Conservation (phyloP, 2,113 vertebrate genomes). For the Trogon melanurus region DNA sequence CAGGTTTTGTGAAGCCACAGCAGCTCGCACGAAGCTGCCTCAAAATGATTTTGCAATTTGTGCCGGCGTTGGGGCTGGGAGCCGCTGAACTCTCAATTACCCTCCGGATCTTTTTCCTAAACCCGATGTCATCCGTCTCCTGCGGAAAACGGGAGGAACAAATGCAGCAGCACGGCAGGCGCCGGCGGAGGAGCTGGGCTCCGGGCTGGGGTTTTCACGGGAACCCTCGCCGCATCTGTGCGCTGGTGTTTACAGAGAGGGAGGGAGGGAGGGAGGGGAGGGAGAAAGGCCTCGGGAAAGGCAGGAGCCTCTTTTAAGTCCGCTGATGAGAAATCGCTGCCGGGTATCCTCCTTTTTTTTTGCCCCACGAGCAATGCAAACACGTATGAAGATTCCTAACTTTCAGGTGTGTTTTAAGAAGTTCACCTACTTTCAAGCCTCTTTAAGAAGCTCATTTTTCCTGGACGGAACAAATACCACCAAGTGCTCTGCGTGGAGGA, state of each 20-base stretch:
- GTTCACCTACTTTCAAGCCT: neutral
- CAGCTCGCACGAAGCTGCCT: neutral
- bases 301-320: constrained; percentile 26
- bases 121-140: neutral
- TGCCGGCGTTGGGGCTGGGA: neutral
- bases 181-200: neutral
- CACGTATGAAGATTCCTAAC: neutral
- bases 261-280: neutral
- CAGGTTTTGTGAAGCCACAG: neutral
- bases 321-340: neutral
- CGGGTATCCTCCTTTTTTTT: neutral
- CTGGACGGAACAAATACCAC: constrained; percentile 16
- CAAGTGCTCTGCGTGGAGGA: constrained; percentile 1
- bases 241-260: neutral
- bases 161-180: neutral
- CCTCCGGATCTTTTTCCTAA: neutral
- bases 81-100: neutral
- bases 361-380: neutral
- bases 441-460: neutral
- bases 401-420: neutral
- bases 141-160: neutral
- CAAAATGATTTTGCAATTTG: neutral
- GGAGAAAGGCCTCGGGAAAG: constrained; percentile 36
- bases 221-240: neutral
- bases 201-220: neutral